Evolutionary conservation across 2,797 vertebrate species (phyloP), one percentile per base, ranked within the genome.

Genomic region (Eulemur albifrons): DNA sequence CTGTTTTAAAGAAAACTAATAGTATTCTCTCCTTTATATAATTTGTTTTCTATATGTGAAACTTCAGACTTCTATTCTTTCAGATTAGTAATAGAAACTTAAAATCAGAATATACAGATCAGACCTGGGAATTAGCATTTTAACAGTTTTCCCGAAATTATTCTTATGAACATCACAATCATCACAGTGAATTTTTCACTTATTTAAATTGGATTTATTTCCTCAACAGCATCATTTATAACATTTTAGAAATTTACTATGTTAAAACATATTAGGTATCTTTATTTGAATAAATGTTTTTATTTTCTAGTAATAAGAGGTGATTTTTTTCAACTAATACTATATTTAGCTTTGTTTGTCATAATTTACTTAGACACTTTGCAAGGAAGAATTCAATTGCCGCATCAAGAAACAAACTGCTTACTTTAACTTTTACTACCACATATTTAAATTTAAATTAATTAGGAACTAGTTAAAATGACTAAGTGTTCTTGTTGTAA

Each of bases 371-470:
- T 72, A 96, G 90, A 86, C 30, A 76, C 81, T 90, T 67, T 80
- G 0, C 61, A 72, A 61, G 79, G 30, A 67, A 86, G 88, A 77
- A 57, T 88, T 45, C n/a, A 95, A 84, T 7, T 38, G 11, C n/a
- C 27, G 61, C 30, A 70, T 84, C 32, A 88, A 95, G 67, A 73
- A 92, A 63, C 40, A 88, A 6, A 82, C 2, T 80, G 97, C 97
- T 98, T 93, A 97, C 75, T 95, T 94, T 86, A 91, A 97, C 75
- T 92, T 97, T 90, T 96, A 96, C 85, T 97, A 96, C 12, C 84
- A 95, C 14, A 76, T n/a, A 87, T n/a, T 94, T 85, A 94, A 97
- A 98, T 98, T 95, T 97, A 98, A 97, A 96, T 97, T 86, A 97
- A 98, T 96, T 98, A 97, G 97, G 40, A 93, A 96, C 57, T 77